A percentile compares a stretch with the other conserved stretches of the same genome.
Conservation (phyloP, 2,113 vertebrate genomes). For the Chloropsis cyanopogon region DNA sequence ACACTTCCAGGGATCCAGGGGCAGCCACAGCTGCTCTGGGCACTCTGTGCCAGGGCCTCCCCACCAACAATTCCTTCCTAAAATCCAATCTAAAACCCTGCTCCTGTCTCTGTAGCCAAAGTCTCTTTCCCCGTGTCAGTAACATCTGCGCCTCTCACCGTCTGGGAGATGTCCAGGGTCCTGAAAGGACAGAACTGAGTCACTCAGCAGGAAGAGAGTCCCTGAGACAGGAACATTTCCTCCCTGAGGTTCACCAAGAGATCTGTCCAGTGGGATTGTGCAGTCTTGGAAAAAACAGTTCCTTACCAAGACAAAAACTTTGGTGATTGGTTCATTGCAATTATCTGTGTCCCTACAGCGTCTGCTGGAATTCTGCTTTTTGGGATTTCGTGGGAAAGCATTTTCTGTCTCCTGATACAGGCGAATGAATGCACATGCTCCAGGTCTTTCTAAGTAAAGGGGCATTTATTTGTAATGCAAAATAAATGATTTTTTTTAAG, state of each 20-base stretch:
- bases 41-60: not conserved
- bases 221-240: not conserved
- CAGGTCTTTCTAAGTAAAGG: rapidly evolving
- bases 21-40: not conserved
- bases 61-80: not conserved
- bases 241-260: not conserved
- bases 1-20: not conserved
- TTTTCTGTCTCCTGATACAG: not conserved
- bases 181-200: not conserved
- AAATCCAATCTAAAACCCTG: not conserved
- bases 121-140: rapidly evolving
- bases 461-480: not conserved
- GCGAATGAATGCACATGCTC: rapidly evolving
- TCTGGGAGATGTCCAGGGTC: not conserved
- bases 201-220: not conserved
- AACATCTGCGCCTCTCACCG: rapidly evolving
- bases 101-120: not conserved
- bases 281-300: not conserved
- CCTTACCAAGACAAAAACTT: not conserved
- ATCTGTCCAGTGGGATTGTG: too few relatives aligned
- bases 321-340: not conserved
- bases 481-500: not conserved
- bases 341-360: not conserved
- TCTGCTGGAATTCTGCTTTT: not conserved
- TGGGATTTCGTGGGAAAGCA: not conserved